Percentiles rank a stretch among this genome's conserved stretches.
Conservation (phyloP, 2,797 vertebrate genomes). For the Cyprinella venusta region DNA sequence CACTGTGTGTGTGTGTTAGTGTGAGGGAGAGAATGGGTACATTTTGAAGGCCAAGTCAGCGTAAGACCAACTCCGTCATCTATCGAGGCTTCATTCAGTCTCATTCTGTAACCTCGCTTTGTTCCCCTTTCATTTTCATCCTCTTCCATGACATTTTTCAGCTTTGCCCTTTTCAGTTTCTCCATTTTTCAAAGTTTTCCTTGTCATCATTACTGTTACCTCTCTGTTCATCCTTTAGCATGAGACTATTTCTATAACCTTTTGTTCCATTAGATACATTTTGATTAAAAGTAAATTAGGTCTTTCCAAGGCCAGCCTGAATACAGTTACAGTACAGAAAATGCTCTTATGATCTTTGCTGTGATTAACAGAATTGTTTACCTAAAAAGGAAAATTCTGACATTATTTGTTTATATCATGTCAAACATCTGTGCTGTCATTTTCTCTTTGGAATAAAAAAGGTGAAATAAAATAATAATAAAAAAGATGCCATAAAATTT, state of each 20-base stretch:
- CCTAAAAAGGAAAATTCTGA: not conserved
- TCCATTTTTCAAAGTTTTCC: slow-evolving; percentile 20
- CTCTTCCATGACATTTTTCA: slow-evolving; percentile 41
- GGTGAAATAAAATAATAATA: not conserved
- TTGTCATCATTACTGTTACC: not conserved
- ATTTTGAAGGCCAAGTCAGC: slow-evolving; percentile 23
- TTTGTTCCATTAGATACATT: slow-evolving; percentile 7
- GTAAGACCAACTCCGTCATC: slow-evolving; percentile 32
- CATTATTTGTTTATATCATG: not conserved
- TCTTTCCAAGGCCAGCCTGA: not conserved
- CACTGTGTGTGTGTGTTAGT: not conserved
- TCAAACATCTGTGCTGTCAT: not conserved
- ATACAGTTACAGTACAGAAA: not conserved
- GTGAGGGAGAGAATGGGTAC: slow-evolving; percentile 4
- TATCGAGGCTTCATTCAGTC: not conserved
- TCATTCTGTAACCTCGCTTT: slow-evolving; percentile 14
- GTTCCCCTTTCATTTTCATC: slow-evolving; percentile 9
- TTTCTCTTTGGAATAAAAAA: not conserved
- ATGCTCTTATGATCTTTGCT: not conserved
- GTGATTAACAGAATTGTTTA: not conserved
- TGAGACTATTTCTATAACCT: not conserved
- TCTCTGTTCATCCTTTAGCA: not conserved
- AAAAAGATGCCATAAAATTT: not conserved
- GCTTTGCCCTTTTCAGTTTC: slow-evolving; percentile 29
- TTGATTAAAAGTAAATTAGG: not conserved